Evolutionary conservation across 2,113 vertebrate genomes (phyloP).

Genomic region (Amphiprion ocellaris): DNA sequence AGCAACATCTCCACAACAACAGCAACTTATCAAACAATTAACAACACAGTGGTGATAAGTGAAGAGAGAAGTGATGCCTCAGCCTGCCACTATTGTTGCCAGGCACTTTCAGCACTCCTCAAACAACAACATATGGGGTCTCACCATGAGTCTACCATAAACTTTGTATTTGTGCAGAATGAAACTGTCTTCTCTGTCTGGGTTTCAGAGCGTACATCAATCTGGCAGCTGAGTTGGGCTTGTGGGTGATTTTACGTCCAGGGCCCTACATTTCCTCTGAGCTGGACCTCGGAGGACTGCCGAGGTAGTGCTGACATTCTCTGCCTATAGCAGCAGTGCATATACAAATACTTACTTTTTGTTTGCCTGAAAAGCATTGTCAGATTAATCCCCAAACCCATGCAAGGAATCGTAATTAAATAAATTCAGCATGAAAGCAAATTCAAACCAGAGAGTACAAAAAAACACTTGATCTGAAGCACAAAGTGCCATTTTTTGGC

Average conservation of each 20-base stretch:
- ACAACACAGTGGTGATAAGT: conserved; percentile 26
- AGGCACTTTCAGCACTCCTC: conserved; percentile 8
- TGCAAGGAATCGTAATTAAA: conserved; percentile 25
- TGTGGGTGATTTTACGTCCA: conserved; percentile 95
- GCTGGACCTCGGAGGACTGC: conserved; percentile 92
- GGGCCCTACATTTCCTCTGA: conserved; percentile 94
- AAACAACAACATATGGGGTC: neutral
- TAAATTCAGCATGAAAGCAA: neutral
- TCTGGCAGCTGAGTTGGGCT: conserved; percentile 88
- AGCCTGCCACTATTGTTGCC: conserved; percentile 17
- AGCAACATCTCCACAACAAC: conserved; percentile 70
- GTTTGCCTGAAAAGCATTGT: neutral
- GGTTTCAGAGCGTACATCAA: conserved; percentile 88
- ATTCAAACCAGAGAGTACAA: conserved; percentile 10
- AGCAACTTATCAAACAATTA: conserved; percentile 58
- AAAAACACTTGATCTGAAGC: conserved; percentile 36
- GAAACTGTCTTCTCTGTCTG: conserved; percentile 17
- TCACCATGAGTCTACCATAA: neutral
- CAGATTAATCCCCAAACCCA: neutral
- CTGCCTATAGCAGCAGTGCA: neutral
- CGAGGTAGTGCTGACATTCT: conserved; percentile 84
- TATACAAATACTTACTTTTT: neutral
- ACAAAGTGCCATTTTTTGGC: conserved; percentile 26
- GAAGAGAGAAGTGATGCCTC: conserved; percentile 6
- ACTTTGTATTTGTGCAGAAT: neutral